Percentiles rank a stretch among this genome's conserved stretches.
Evolutionary conservation across 2,888 invertebrate species (phyloP).

Genomic region (Smittia aterrima): DNA sequence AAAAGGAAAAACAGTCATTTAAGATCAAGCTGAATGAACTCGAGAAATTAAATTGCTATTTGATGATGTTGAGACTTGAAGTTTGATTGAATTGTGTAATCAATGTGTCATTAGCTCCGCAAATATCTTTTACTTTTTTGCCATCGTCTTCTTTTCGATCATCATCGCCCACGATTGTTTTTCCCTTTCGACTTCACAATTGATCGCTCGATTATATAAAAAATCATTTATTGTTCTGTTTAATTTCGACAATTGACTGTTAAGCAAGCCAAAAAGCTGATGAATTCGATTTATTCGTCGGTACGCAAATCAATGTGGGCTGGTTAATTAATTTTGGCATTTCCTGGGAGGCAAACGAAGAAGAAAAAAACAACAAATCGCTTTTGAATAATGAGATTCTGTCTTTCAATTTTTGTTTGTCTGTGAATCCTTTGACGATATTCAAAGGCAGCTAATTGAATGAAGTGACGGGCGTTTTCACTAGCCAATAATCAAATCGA

Average conservation of each 20-base stretch:
- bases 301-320: not conserved
- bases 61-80: conserved; percentile 2
- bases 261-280: conserved; percentile 28
- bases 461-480: no score
- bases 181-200: not conserved
- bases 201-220: not conserved
- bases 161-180: not conserved
- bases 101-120: conserved; percentile 10
- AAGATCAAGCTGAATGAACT: conserved; percentile 22
- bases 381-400: not conserved
- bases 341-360: conserved; percentile 34
- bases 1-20: conserved; percentile 13
- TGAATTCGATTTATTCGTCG: not conserved
- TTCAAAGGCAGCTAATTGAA: no score
- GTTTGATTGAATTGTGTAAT: conserved; percentile 27
- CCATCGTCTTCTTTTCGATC: not conserved
- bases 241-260: conserved; percentile 32
- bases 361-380: not conserved
- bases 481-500: no score
- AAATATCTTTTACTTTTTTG: not conserved
- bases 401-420: not conserved
- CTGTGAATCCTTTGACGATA: not conserved
- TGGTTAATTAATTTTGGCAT: conserved; percentile 17
- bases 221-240: not conserved
- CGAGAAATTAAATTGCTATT: conserved; percentile 15